Conservation (phyloP, 2,888 invertebrate species). For the Malachius bipustulatus region DNA sequence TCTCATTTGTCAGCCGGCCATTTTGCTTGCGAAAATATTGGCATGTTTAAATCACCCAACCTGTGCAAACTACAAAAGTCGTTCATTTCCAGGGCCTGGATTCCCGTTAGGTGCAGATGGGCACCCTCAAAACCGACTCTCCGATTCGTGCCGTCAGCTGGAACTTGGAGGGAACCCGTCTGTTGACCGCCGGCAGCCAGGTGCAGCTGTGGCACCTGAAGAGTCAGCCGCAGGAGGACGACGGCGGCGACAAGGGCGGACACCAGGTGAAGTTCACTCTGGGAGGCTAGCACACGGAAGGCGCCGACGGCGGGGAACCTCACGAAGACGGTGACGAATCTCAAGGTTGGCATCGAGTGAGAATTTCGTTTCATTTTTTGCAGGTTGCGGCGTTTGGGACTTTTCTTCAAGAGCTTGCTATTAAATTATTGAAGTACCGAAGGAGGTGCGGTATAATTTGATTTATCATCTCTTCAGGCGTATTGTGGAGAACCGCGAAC, state of each 20-base stretch:
- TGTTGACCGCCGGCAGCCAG: conserved; percentile 84
- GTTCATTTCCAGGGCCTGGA: conserved; percentile 59
- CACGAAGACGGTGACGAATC: conserved; percentile 24
- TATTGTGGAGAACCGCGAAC: no score
- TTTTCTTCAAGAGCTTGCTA: neutral
- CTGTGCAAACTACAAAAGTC: no score
- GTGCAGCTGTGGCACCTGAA: conserved; percentile 80
- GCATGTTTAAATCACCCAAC: no score
- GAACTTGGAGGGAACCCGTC: conserved; percentile 91
- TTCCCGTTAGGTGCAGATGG: conserved; percentile 80
- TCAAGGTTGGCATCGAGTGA: neutral
- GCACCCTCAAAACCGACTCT: conserved; percentile 76
- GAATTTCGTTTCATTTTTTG: neutral
- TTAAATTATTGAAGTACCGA: no score
- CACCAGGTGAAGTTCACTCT: conserved; percentile 33
- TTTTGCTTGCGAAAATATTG: no score
- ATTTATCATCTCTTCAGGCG: no score
- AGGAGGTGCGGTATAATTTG: no score
- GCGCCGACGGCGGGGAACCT: conserved; percentile 17
- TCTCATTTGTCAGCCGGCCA: no score
- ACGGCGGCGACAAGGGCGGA: conserved; percentile 43
- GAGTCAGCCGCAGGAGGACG: conserved; percentile 43
- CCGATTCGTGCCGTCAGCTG: conserved; percentile 87
- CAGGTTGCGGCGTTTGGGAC: neutral
- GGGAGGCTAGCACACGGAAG: conserved; percentile 28